Base-by-base conservation (phyloP, 2,797 vertebrate genomes). In the Malacoctenus gilli region DNA sequence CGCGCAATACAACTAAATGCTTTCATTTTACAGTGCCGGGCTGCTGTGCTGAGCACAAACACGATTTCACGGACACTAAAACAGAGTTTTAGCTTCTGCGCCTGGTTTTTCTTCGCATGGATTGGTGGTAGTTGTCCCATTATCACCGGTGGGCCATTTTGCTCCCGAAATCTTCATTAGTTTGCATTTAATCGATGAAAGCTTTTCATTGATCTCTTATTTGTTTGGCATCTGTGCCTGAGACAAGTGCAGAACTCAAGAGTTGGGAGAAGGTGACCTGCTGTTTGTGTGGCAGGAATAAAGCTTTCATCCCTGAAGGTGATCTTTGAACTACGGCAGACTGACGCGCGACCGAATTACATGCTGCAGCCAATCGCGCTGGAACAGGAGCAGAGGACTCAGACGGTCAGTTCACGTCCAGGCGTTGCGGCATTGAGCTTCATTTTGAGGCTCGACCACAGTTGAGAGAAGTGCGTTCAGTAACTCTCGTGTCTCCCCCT, bases 211-310 rank as follows among this genome's bases (percentile, higher is more conserved):
- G 10, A 68, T 80, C 19, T 60, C 47, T 55, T 50, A 38, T 53
- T 43, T 43, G 48, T 69, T 56, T 28, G 0, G 9, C 46, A 64
- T 65, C 59, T 8, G 49, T 4, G 57, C 41, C 47, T n/a, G 14
- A 73, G 46, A 79, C 31, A 32, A 54, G 60, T 76, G 64, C 18
- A 78, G 72, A 42, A 72, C 72, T 77, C 75, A 57, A 37, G 9
- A 3, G 4, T 28, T 40, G 10, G 59, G 59, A 32, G 35, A 68
- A 57, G 49, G 39, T 23, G 44, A 46, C 25, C 15, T 52, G 37
- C 28, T 59, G 52, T 67, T 68, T 67, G 34, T 47, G 48, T 14
- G 23, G 42, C 32, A 46, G 32, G 56, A 49, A 30, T 59, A 53
- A 43, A 72, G 64, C 22, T 39, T n/a, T n/a, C n/a, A n/a, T n/a